Evolutionary conservation across 2,113 vertebrate species (phyloP), one percentile per base, ranked within the genome.

Genomic region (Amazona vittata): DNA sequence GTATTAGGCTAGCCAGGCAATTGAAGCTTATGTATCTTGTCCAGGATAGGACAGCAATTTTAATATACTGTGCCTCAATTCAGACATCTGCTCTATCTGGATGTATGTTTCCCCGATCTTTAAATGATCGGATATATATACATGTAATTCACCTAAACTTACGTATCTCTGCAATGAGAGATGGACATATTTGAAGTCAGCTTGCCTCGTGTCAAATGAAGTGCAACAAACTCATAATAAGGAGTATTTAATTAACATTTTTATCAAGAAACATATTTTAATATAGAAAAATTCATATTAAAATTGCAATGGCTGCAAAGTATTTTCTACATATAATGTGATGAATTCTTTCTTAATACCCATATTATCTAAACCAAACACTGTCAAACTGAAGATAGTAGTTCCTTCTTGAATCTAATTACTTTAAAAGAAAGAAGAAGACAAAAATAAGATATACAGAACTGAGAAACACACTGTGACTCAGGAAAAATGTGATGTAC

Each of bases 201-300:
- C 91, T 97, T 97, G 93, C 94, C 92, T 90, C 95, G 52, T 81
- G 64, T 95, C 82, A 95, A 92, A 92, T 76, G 60, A 96, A 96
- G 49, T 96, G 93, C 76, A 94, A 77, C 64, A 67, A 91, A 87
- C 86, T 97, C 68, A 64, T 94, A 62, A 31, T 64, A 46, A 86
- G 83, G 49, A 96, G 39, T 93, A 93, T 81, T 87, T 93, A 91
- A 95, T 75, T 73, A 95, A 96, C 77, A 12, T 97, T 98, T 96
- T 98, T 98, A 97, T 94, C 62, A 91, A 95, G 95, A 83, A 96
- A 69, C 83, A 43, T 97, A 97, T 98, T 98, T 98, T 98, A 97
- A 90, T 97, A 98, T 90, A 93, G 93, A 97, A 96, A 93, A 84
- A 78, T 95, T 97, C 81, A 75, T 89, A 46, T 82, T 64, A 60